Evolutionary conservation across 2,113 vertebrate genomes (phyloP).

Genomic region (Brachionichthys hirsutus): DNA sequence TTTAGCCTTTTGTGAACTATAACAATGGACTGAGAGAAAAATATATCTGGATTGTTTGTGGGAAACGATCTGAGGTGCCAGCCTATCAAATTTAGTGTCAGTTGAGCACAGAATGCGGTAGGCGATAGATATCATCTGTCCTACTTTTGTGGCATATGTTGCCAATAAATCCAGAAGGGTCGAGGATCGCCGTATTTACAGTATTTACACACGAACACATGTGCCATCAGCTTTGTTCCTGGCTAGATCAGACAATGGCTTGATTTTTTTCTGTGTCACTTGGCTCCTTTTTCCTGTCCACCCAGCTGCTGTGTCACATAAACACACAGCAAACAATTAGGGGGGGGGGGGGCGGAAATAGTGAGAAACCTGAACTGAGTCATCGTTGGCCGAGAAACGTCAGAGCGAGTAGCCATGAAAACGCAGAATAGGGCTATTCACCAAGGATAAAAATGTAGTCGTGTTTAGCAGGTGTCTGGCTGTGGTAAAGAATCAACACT

Average conservation of each 20-base stretch:
- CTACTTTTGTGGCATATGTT: conserved; percentile 12
- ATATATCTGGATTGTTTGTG: background rate
- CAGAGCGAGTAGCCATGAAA: conserved; percentile 65
- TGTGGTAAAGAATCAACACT: conserved; percentile 54
- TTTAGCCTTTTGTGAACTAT: too few relatives aligned
- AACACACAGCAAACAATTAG: conserved; percentile 76
- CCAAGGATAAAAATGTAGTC: conserved; percentile 68
- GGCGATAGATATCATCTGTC: conserved; percentile 10
- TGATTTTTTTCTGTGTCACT: conserved; percentile 58
- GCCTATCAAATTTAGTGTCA: background rate
- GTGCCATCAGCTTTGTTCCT: conserved; percentile 53
- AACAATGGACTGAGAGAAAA: too few relatives aligned
- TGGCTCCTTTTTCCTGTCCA: conserved; percentile 61
- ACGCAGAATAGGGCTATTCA: conserved; percentile 51
- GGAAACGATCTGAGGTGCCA: background rate
- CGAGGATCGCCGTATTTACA: conserved; percentile 50
- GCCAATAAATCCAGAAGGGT: conserved; percentile 34
- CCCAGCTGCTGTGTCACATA: conserved; percentile 67
- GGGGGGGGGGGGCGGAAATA: conserved; percentile 80
- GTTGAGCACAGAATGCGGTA: too few relatives aligned
- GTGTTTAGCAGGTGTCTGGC: conserved; percentile 55
- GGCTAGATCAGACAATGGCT: conserved; percentile 41
- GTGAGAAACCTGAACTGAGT: conserved; percentile 78
- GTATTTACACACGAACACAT: conserved; percentile 39
- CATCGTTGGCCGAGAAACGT: conserved; percentile 63